Conservation (phyloP, 2,113 vertebrate genomes). For the Ramphastos sulfuratus region DNA sequence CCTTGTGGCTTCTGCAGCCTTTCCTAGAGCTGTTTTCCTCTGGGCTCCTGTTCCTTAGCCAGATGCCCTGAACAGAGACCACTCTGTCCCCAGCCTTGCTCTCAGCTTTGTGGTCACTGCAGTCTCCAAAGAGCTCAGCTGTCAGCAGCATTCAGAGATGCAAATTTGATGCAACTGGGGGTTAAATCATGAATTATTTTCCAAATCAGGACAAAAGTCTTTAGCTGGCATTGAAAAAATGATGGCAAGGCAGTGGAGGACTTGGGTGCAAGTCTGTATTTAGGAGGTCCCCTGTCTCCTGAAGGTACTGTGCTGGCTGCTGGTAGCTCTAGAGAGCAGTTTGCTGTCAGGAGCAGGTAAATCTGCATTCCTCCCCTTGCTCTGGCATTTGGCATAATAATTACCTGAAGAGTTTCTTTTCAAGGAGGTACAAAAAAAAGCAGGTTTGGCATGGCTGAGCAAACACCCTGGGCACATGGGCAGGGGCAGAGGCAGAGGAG, state of each 20-base stretch:
- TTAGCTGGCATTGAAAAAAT: background rate
- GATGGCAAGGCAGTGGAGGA: background rate
- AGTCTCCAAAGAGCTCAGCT: conserved; percentile 9
- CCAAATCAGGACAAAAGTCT: conserved; percentile 4
- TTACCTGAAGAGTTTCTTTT: conserved; percentile 17
- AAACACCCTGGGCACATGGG: background rate
- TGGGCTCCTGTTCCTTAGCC: background rate
- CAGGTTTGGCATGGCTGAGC: background rate
- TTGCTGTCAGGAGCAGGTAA: background rate
- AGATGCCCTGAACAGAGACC: background rate
- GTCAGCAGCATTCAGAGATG: conserved; percentile 25
- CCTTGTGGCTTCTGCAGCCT: background rate
- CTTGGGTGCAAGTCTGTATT: background rate
- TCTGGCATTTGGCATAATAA: background rate
- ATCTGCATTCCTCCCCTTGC: background rate
- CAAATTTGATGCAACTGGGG: conserved; percentile 6
- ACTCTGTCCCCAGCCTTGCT: background rate
- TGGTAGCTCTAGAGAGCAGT: background rate
- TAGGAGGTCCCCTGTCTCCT: background rate
- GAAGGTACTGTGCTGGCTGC: background rate
- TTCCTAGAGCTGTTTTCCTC: conserved; percentile 15
- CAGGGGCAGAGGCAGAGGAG: background rate
- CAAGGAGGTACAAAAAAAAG: background rate
- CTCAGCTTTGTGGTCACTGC: background rate
- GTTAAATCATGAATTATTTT: conserved; percentile 32